phyloP scores from a whole-genome alignment of 2,113 vertebrate genomes.

The Procavia capensis region DNA sequence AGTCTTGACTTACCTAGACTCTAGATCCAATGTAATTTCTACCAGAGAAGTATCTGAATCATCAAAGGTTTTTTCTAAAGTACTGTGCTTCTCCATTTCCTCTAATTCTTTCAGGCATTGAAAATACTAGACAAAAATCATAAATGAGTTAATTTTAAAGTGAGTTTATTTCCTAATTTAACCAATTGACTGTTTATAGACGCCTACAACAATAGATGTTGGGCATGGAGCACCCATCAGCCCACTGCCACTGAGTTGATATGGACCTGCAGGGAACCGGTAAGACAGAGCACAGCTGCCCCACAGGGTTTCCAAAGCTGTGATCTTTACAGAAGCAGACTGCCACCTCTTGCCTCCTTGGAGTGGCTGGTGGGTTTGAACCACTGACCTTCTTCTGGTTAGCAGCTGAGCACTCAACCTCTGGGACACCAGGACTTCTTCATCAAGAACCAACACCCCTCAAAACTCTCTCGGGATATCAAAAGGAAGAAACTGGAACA shows the following conservation, averaged over 20 bases:
- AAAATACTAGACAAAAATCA: constrained; percentile 79
- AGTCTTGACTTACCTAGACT: constrained; percentile 81
- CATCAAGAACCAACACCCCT: background rate
- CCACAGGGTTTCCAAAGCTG: background rate
- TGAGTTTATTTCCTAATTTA: constrained; percentile 48
- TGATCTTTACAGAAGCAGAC: background rate
- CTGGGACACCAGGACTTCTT: background rate
- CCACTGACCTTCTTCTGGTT: background rate
- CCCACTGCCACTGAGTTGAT: background rate
- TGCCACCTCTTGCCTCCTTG: background rate
- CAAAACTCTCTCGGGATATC: background rate
- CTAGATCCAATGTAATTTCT: constrained; percentile 74
- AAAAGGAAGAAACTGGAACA: background rate
- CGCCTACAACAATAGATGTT: background rate
- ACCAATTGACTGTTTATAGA: constrained; percentile 11
- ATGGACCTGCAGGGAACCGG: background rate
- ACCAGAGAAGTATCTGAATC: constrained; percentile 72
- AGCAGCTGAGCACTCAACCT: background rate
- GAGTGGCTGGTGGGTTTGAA: background rate
- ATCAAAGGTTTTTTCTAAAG: constrained; percentile 57
- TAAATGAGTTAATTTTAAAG: constrained; percentile 57
- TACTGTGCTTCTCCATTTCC: constrained; percentile 78
- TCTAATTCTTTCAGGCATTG: constrained; percentile 84
- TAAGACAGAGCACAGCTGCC: background rate
- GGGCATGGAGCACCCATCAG: background rate